Evolutionary conservation across 2,797 vertebrate genomes (phyloP), one percentile per base, ranked within the genome.

Genomic region (Novumbra hubbsi): DNA sequence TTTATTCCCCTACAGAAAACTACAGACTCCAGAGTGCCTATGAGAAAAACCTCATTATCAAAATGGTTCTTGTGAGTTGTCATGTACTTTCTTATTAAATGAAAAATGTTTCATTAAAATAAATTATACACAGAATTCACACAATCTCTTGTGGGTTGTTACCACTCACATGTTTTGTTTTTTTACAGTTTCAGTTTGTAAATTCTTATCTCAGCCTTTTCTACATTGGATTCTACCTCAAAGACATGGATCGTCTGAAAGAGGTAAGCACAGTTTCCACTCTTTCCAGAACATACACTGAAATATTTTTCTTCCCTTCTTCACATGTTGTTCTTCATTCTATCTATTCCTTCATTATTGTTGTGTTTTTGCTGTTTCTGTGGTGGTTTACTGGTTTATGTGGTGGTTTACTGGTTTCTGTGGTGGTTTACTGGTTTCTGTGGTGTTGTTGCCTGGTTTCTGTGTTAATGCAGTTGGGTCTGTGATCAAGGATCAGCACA

Each of bases 171-270:
- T 27, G 28, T 34, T 41, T 71, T 41, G 34, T 70, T 62, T 65
- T 2, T 24, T 81, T 76, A 87, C 91, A 99, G 98, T 99, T 99
- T 93, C 97, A 98, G 92, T 99, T 98, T 91, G 94, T 99, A 93
- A 99, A 99, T 92, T 99, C 97, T 69, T 99, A 98, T 94, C 95
- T 99, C 92, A 98, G 98, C 94, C 96, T 99, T 94, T 98, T 99
- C 94, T 98, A 99, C 93, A 99, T 99, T 71, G 98, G 97, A 87
- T 99, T 99, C 98, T 99, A 99, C 96, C 97, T 99, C 97, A 98
- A 98, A 92, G 98, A 99, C 92, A 98, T 99, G 97, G 97, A 99
- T 83, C 95, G 97, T 73, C 93, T 99, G 76, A 99, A 98, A 89
- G 98, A 99, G 97, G 97, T 99, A 83, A 91, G 93, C 5, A 14